Base-by-base conservation (phyloP, 1,140 invertebrate species). In the Popillia japonica region DNA sequence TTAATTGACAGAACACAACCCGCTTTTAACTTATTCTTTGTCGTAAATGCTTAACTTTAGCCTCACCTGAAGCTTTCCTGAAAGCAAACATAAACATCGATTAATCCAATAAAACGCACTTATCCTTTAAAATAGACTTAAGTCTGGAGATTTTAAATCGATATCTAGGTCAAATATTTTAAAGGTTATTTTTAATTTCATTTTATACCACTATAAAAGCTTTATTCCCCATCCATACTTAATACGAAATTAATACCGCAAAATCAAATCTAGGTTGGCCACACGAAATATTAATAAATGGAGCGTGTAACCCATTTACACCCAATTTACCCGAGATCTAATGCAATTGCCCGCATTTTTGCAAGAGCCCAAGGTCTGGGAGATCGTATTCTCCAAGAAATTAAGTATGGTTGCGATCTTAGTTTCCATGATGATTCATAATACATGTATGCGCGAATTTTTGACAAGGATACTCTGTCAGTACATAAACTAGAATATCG, bases 31-130 rank as follows among this genome's bases (percentile, higher is more conserved):
- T n/a, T n/a, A n/a, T n/a, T n/a, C n/a, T n/a, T n/a, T 75, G 75
- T 80, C 79, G 76, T 77, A 72, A 79, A 75, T 79, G 78, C 78
- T 80, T 80, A 79, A n/a, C 78, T 77, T 79, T 80, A 79, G 79
- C 74, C 41, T 77, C 44, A 78, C 41, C 40, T 73, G 48, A 74
- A 55, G 64, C 74, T 7, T 64, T 22, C 17, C 61, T 17, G 22
- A 64, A 64, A 64, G 40, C 48, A 61, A 76, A 77, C 76, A 79
- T 79, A 79, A 78, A 61, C 48, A 48, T n/a, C n/a, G n/a, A n/a
- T n/a, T n/a, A n/a, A n/a, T n/a, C n/a, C n/a, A n/a, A n/a, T n/a
- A n/a, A n/a, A 48, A 10, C 22, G 74, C 78, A 77, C 76, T 79
- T 79, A 79, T 79, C 40, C 48, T 40, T 59, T 34, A 44, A 72